Conservation (phyloP, 2,888 invertebrate species). For the Dasypolia templi region DNA sequence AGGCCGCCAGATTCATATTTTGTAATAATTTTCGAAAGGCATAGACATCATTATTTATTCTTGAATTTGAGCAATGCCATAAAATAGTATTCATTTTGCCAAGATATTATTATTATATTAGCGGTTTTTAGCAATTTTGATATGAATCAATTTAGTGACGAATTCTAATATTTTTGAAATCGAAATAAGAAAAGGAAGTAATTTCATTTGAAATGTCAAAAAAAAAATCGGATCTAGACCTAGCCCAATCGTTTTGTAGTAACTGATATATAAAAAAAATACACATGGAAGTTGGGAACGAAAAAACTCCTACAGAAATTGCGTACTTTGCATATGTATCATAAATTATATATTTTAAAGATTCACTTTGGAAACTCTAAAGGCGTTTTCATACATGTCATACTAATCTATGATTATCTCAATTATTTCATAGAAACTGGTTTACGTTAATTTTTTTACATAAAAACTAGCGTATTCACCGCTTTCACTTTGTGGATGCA, state of each 20-base stretch:
- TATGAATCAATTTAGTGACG: constrained; percentile 14
- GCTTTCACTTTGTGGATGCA: constrained; percentile 41
- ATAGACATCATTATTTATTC: background rate
- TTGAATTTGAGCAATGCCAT: background rate
- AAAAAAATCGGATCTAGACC: background rate
- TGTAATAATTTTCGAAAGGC: constrained; percentile 6
- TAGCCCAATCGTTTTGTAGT: background rate
- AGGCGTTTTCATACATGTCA: constrained; percentile 31
- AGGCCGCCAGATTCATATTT: constrained; percentile 14
- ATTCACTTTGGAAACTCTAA: constrained; percentile 36
- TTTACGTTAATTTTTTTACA: constrained; percentile 49
- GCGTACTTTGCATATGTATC: constrained; percentile 47
- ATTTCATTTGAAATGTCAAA: constrained; percentile 1
- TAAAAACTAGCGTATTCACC: constrained; percentile 39
- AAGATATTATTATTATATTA: background rate
- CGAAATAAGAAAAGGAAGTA: background rate
- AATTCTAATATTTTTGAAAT: background rate
- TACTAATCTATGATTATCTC: constrained; percentile 41
- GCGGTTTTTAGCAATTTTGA: constrained; percentile 7
- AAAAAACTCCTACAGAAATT: constrained; percentile 30
- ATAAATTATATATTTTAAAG: constrained; percentile 35
- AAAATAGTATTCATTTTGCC: background rate
- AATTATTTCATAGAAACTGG: constrained; percentile 44
- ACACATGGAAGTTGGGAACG: constrained; percentile 25
- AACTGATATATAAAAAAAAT: constrained; percentile 4